Conservation (phyloP, 1,140 invertebrate genomes). For the Drosophila pachea region DNA sequence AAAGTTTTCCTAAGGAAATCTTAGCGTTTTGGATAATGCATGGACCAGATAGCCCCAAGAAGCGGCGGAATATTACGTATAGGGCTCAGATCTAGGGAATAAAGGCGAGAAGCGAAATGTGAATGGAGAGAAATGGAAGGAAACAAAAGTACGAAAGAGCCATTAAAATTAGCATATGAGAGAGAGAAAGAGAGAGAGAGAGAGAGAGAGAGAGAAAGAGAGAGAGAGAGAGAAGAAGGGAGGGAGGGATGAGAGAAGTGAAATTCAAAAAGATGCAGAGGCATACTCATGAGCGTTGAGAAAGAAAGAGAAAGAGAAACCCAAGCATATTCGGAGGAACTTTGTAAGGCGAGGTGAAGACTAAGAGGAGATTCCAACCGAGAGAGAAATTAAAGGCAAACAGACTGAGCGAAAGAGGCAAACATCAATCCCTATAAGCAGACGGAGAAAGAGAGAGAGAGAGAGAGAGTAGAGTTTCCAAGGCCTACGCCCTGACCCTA, state of each 20-base stretch:
- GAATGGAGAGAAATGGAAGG: too few species aligned
- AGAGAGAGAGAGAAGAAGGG: neutral
- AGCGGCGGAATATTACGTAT: too few species aligned
- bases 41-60: too few species aligned
- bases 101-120: too few species aligned
- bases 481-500: neutral
- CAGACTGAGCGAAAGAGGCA: neutral
- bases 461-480: neutral
- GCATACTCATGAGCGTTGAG: neutral
- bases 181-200: neutral
- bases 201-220: neutral
- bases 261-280: neutral
- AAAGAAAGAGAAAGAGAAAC: too few species aligned
- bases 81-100: too few species aligned
- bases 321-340: neutral
- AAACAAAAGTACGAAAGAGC: too few species aligned
- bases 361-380: neutral
- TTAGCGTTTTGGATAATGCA: too few species aligned
- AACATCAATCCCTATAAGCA: neutral
- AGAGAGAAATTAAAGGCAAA: neutral
- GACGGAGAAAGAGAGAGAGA: neutral
- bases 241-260: neutral
- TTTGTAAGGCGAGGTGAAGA: neutral
- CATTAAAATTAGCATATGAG: neutral
- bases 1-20: too few species aligned